Evolutionary conservation across 2,797 vertebrate species (phyloP).

Genomic region (Rousettus madagascariensis): DNA sequence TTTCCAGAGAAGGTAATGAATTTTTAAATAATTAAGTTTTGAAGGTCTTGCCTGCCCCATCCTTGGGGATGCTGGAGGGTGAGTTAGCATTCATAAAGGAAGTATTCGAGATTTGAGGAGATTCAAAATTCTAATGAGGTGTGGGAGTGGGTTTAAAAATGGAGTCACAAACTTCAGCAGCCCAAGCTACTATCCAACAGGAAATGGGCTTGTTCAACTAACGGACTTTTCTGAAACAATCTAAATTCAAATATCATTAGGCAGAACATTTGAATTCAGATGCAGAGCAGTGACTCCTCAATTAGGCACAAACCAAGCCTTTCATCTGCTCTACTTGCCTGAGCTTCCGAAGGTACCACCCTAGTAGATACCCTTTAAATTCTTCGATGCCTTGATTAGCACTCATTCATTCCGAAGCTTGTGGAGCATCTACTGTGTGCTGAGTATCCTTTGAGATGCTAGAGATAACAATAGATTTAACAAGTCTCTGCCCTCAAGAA

Average conservation of each 20-base stretch:
- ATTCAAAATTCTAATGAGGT: neutral
- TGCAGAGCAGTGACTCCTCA: neutral
- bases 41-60: neutral
- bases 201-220: neutral
- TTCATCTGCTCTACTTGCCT: neutral
- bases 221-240: neutral
- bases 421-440: neutral
- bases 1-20: slow-evolving; percentile 38
- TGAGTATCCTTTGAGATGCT: neutral
- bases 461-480: neutral
- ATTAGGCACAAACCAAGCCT: neutral
- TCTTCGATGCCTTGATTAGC: neutral
- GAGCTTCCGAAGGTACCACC: neutral
- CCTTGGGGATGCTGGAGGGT: neutral
- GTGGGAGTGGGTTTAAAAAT: neutral
- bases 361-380: neutral
- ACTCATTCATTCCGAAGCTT: neutral
- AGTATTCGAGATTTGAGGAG: slow-evolving; percentile 17
- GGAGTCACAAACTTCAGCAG: neutral
- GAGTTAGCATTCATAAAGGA: slow-evolving; percentile 19
- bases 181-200: neutral
- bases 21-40: slow-evolving; percentile 62
- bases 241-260: neutral
- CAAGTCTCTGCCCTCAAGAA: neutral
- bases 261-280: neutral